Base-by-base conservation (phyloP, 2,113 vertebrate species). In the Pardalotus punctatus region DNA sequence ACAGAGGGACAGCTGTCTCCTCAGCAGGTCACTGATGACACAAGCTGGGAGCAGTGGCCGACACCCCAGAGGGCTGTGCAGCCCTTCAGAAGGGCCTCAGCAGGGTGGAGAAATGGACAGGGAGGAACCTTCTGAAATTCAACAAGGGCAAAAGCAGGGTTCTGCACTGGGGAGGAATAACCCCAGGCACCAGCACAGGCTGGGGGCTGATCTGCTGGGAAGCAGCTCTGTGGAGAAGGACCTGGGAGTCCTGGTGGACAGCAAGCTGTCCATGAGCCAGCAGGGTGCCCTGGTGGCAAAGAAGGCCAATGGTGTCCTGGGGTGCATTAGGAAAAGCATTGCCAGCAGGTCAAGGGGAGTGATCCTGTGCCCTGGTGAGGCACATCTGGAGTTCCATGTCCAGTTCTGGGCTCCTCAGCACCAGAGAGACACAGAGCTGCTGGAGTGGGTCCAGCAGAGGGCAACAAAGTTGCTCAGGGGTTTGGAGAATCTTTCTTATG, bases 331-430 rank as follows among this genome's bases (percentile, higher is more conserved):
- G 45, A 43, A 36, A 1, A 60, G 4, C 36, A 36, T 0, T 43
- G 36, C 9, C 45, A 51, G 18, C 45, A 60, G 54, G 20, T 0
- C 1, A 15, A 4, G 36, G 11, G 5, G 0, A 2, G 5, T 31
- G 22, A 43, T 43, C 27, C 33, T 36, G 36, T 0, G 31, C 11
- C 31, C 62, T 7, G 27, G 8, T 45, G 31, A 77, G 53, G 36
- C 53, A 43, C 27, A 42, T 1, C 21, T 35, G 31, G 25, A 22
- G 57, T 50, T 22, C 27, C 58, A 22, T 51, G 33, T 58, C 53
- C 53, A 33, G 53, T 43, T 76, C 43, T 67, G 62, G 13, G 10
- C 31, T 56, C 21, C 35, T 50, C 66, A 33, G 42, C 3, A 13
- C 27, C 27, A 19, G 6, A 31, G 25, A 23, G 18, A 28, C 31